Evolutionary conservation across 92 coral and sea anemone genomes (phyloP), one percentile per base, ranked within the genome.

Genomic region (Zoanthus solanderi): DNA sequence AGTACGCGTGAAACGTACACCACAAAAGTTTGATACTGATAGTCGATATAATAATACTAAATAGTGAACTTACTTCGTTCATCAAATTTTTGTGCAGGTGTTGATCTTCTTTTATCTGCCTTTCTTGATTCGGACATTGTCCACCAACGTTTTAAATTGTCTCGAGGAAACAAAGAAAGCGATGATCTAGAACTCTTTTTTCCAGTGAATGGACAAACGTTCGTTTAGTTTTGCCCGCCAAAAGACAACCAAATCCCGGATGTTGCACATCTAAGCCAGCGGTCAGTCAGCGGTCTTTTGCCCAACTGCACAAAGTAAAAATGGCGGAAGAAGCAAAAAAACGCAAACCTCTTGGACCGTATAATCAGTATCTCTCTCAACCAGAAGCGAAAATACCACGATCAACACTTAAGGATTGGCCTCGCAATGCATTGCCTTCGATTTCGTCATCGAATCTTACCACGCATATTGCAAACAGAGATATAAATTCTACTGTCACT

Each of bases 341-440:
- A 73, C 83, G 86, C 53, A 88, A 92, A 79, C 84, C 57, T 37
- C 92, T 87, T 68, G 89, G 91, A 4, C 88, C 91, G 68, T 92
- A 92, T 75, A 93, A 90, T 80, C 93, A 85, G 88, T 88, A 93
- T 75, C 95, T 93, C 11, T 90, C 95, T 67, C 37, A 92, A 47
- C 95, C 91, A 66, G 78, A 53, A 76, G 79, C 60, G 79, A 92
- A 92, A 78, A 83, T 92, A 18, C 93, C 93, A 11, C 86, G 87
- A 34, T 76, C 93, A n/a, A 89, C 95, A 10, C 76, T 92, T 31
- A 74, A 54, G 80, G 58, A 67, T 6, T 92, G 94, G 90, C 94
- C 88, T 7, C 23, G 81, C 3, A 84, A 84, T 47, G 76, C 42
- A 34, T 34, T 34, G 42, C 3, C 42, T 34, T 34, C 42, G 42